phyloP scores from a whole-genome alignment of 1,140 invertebrate species.

The Formica exsecta region DNA sequence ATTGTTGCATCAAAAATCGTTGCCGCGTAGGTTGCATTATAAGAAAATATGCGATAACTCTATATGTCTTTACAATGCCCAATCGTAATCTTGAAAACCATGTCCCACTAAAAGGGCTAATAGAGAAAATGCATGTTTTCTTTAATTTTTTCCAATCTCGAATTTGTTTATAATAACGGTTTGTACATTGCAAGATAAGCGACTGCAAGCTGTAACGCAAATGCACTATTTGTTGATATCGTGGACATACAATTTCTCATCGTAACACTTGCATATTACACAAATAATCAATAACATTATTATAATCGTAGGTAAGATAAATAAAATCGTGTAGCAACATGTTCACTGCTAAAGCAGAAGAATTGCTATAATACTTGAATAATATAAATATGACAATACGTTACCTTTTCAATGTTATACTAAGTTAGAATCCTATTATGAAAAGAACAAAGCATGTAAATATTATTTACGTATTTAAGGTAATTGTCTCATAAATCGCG shows the following conservation, averaged over 20 bases:
- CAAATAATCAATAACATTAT: no score
- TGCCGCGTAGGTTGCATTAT: background rate
- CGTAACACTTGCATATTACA: background rate
- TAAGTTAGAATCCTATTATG: no score
- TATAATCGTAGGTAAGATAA: no score
- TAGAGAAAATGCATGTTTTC: background rate
- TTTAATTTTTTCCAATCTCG: background rate
- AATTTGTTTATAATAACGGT: constrained; percentile 5
- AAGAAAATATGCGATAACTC: constrained; percentile 2
- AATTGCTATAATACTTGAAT: no score
- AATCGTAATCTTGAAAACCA: background rate
- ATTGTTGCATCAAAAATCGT: background rate
- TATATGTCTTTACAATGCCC: background rate
- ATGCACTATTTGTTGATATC: background rate
- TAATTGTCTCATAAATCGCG: no score
- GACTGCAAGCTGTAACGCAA: background rate
- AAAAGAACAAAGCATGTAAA: background rate
- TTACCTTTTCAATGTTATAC: no score
- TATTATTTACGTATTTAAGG: no score
- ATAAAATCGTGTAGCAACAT: no score
- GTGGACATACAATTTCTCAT: background rate
- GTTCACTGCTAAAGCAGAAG: no score
- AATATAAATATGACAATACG: no score
- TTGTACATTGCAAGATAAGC: constrained; percentile 6
- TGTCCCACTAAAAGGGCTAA: background rate